Conservation (phyloP, 2,797 vertebrate species). For the Microhierax caerulescens region DNA sequence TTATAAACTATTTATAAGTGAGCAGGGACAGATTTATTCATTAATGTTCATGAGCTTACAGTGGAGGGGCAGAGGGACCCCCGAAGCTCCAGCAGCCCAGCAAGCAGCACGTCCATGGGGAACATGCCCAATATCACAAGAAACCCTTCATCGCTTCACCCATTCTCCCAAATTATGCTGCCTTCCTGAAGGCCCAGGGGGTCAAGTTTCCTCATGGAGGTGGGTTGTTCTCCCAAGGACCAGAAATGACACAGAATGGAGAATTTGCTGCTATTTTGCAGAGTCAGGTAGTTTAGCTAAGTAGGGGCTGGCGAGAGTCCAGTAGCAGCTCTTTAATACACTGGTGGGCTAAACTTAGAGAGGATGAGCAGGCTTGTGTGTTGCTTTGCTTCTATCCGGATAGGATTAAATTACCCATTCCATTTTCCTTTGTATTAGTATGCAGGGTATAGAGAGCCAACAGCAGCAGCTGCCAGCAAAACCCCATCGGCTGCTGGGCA, state of each 20-base stretch:
- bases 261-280: slow-evolving; percentile 5
- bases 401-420: slow-evolving; percentile 32
- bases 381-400: background rate
- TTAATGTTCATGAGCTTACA: background rate
- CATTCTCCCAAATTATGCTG: background rate
- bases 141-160: background rate
- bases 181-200: background rate
- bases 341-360: slow-evolving; percentile 33
- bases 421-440: background rate
- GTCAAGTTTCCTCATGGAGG: background rate
- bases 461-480: background rate
- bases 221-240: background rate
- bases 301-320: slow-evolving; percentile 19
- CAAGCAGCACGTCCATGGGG: accelerated
- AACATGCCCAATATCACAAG: background rate
- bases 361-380: slow-evolving; percentile 23
- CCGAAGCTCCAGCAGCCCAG: background rate
- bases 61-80: background rate
- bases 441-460: background rate
- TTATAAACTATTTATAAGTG: slow-evolving; percentile 49
- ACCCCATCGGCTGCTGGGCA: background rate
- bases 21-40: slow-evolving; percentile 2
- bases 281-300: slow-evolving; percentile 54
- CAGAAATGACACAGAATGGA: background rate
- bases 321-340: slow-evolving; percentile 36